Conservation (phyloP, 2,797 vertebrate species). For the Orientallactaga sibirica region DNA sequence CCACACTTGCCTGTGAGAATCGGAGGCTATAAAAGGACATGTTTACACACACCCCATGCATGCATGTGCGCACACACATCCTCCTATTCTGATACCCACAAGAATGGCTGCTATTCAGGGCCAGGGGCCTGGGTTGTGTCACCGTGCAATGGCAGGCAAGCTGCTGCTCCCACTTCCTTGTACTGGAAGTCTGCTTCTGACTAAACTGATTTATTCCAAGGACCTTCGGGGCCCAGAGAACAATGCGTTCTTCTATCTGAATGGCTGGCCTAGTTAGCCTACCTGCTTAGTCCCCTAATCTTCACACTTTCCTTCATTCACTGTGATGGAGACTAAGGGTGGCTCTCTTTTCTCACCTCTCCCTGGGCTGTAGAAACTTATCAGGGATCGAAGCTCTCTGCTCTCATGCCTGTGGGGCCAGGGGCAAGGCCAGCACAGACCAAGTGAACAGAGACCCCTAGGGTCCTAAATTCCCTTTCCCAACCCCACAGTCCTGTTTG, state of each 20-base stretch:
- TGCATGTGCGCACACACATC: neutral
- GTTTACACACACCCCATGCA: neutral
- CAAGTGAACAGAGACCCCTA: slow-evolving; percentile 30
- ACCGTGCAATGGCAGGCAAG: neutral
- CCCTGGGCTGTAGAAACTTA: slow-evolving; percentile 87
- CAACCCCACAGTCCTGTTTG: neutral
- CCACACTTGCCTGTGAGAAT: neutral
- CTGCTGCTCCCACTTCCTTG: slow-evolving; percentile 45
- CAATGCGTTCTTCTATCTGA: slow-evolving; percentile 86
- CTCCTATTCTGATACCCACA: neutral
- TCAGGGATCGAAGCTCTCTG: slow-evolving; percentile 90
- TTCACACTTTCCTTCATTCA: slow-evolving; percentile 85
- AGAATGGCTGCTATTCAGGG: slow-evolving; percentile 45
- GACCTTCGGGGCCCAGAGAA: slow-evolving; percentile 93
- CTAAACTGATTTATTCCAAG: slow-evolving; percentile 89
- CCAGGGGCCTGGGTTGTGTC: neutral
- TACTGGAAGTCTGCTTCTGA: slow-evolving; percentile 84
- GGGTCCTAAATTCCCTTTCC: neutral
- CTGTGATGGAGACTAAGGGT: slow-evolving; percentile 87
- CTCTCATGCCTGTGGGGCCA: slow-evolving; percentile 73
- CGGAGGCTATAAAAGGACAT: neutral
- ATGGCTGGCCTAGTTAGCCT: slow-evolving; percentile 90
- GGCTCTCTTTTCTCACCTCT: slow-evolving; percentile 83
- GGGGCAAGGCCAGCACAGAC: slow-evolving; percentile 61
- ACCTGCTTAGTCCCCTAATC: slow-evolving; percentile 90